Conservation (phyloP, 2,888 invertebrate species). For the Ophion obscuratus region DNA sequence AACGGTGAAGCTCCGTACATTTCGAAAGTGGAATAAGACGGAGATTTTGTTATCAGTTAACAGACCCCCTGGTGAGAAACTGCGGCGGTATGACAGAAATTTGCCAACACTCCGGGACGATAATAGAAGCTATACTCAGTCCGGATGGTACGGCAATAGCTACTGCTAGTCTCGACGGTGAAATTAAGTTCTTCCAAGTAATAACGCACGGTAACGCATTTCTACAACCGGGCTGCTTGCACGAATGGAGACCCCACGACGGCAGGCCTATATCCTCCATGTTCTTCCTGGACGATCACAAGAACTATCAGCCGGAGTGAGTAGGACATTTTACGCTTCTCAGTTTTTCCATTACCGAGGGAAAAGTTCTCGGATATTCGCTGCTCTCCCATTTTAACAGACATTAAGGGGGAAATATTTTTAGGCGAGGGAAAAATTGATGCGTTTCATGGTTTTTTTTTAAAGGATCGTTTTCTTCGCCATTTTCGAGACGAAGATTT, state of each 20-base stretch:
- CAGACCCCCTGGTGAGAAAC: conserved; percentile 76
- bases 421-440: too few species aligned
- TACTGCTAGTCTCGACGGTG: conserved; percentile 94
- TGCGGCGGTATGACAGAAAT: conserved; percentile 85
- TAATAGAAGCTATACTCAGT: conserved; percentile 95
- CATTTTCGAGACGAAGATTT: too few species aligned
- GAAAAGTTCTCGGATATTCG: too few species aligned
- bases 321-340: conserved; percentile 73
- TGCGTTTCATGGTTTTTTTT: not conserved
- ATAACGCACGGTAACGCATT: conserved; percentile 87
- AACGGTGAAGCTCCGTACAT: too few species aligned
- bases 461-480: too few species aligned
- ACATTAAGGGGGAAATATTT: too few species aligned
- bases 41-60: conserved; percentile 70
- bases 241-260: conserved; percentile 97
- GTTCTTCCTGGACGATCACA: conserved; percentile 97
- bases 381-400: too few species aligned
- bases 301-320: conserved; percentile 91
- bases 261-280: conserved; percentile 94
- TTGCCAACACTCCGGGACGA: conserved; percentile 87
- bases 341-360: not conserved
- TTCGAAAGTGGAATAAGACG: not conserved
- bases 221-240: conserved; percentile 91
- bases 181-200: conserved; percentile 96
- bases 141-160: conserved; percentile 98